Evolutionary conservation across 2,113 vertebrate genomes (phyloP), one percentile per base, ranked within the genome.

Genomic region (Apteryx owenii): DNA sequence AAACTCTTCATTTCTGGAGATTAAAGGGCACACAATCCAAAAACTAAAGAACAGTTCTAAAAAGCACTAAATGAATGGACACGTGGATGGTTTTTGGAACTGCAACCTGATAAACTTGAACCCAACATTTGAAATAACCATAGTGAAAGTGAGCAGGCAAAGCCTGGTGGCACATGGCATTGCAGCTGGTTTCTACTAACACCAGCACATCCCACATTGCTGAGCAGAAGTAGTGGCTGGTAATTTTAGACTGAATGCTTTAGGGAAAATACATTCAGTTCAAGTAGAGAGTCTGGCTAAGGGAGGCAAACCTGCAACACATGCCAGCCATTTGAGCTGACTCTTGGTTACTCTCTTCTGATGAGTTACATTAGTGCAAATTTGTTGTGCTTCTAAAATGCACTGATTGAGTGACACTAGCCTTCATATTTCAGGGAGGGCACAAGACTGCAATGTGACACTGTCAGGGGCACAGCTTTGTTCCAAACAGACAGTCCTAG

Each of bases 81-180:
- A n/a, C 16, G 4, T 5, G 33, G 79, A 17, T 42, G 31, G 8
- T 38, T 46, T 40, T 9, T 68, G 75, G 23, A 72, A 77, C 26
- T 1, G 6, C 10, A 28, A 53, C 56, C 40, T 31, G 22, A 50
- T 38, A 36, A 79, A 36, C 42, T 5, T 33, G 33, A 60, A 25
- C 54, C 51, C 66, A 21, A 61, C 42, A 23, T 31, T n/a, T 68
- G 53, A 72, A 69, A n/a, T 25, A 28, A 60, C 46, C 46, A 48
- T 6, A 48, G 46, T 48, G 46, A 19, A 48, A 48, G 46, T 19
- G 46, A 48, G 17, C 58, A 33, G 56, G 40, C 33, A 15, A 29
- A 13, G 19, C 2, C 10, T 0, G 2, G 53, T 66, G 28, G 53
- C 40, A 46, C 28, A 18, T 0, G 0, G 44, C 5, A 60, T n/a